These are phyloP conservation scores for Gasterosteus nipponicus DNA, from an alignment of 2,113 vertebrate genomes.

Conservation along the genomic window DNA sequence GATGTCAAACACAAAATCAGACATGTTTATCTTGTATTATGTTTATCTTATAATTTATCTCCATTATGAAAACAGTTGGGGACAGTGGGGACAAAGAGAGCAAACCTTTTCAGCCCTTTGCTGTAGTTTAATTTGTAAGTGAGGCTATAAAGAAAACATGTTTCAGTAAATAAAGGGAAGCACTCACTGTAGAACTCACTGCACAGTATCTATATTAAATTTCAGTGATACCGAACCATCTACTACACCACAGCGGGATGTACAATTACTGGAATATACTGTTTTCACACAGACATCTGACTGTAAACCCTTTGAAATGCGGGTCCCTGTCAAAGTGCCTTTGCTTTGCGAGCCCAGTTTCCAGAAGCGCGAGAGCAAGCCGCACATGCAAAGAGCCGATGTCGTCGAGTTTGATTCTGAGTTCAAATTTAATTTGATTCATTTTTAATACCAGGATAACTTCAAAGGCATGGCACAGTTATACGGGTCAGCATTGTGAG, in stretches of 20 bases:
- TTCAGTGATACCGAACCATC: not conserved
- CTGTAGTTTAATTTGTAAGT: not conserved
- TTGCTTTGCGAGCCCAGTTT: slow-evolving; percentile 22
- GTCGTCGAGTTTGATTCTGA: slow-evolving; percentile 51
- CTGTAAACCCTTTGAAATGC: slow-evolving; percentile 50
- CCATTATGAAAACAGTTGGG: slow-evolving; percentile 29
- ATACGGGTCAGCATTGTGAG: slow-evolving; percentile 46
- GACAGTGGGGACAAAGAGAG: not conserved
- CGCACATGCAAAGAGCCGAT: slow-evolving; percentile 22
- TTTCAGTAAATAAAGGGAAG: slow-evolving; percentile 4
- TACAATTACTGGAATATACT: slow-evolving; percentile 28
- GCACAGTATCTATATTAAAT: not conserved
- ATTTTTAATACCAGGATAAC: slow-evolving; percentile 51
- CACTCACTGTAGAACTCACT: not conserved
- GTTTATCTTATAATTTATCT: slow-evolving; percentile 51
- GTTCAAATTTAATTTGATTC: slow-evolving; percentile 48
- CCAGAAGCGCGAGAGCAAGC: slow-evolving; percentile 15
- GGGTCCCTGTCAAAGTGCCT: slow-evolving; percentile 34
- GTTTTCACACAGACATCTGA: slow-evolving; percentile 42
- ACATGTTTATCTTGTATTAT: slow-evolving; percentile 54
- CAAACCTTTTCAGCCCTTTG: not conserved
- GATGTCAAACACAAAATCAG: slow-evolving; percentile 31
- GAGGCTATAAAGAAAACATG: not conserved
- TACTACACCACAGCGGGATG: slow-evolving; percentile 6
- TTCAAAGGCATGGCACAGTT: slow-evolving; percentile 52